Base-by-base conservation (phyloP, 2,888 invertebrate genomes). In the Synergus itoensis region DNA sequence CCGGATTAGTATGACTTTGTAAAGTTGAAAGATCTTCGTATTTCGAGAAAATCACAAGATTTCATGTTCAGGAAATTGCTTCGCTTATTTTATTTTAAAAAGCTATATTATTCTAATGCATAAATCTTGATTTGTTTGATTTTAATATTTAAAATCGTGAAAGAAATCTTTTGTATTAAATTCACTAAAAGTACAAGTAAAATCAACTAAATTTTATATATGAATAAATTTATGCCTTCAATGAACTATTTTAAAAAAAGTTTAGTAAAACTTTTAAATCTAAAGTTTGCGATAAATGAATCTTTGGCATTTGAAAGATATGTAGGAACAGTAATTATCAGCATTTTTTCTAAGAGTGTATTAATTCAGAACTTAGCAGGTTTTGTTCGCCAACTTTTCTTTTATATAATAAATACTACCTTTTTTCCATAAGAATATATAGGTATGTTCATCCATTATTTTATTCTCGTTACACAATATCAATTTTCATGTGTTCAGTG, bases 381-480 rank as follows among this genome's bases (percentile, higher is more conserved):
- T 11, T 53, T 18, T 18, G 1, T 4, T 57, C 4, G 43, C 11
- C 1, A 11, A 43, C 11, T 43, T 11, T 11, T 43, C 43, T 11
- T 18, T 57, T 8, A 57, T 8, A 57, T 9, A 18, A 57, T 18
- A 57, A 1, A 57, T 18, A 57, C 9, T 57, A 57, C 18, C 9
- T 18, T 11, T 57, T 18, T 57, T 9, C 53, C 57, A 1, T 18
- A 18, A 11, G 7, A 14, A 62, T 14, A 14, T 4, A 11, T 62
- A 28, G 14, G 28, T 4, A 62, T 28, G 14, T 14, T 62, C 14
- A 21, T 62, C 12, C 12, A 69, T 48, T 67, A 14, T 67, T 67
- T 67, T 48, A 69, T 45, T 28, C 21, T 28, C 28, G 28, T 69
- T 69, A 48, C 69, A 48, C 8, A 69, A 69, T 69, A 48, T 69